Evolutionary conservation across 2,888 invertebrate species (phyloP), one percentile per base, ranked within the genome.

Genomic region (Andrena dorsata): DNA sequence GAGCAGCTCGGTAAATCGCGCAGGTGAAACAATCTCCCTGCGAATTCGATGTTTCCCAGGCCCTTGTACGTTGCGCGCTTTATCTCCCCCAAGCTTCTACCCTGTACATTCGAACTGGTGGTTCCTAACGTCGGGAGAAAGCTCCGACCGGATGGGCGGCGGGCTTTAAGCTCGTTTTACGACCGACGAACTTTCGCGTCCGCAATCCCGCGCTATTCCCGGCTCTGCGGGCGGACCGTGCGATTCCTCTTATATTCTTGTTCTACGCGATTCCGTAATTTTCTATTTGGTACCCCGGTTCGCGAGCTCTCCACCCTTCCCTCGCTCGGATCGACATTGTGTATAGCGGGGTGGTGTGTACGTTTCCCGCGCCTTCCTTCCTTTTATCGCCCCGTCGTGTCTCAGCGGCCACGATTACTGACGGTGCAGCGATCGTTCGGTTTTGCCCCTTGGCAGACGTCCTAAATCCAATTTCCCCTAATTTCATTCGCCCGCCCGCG

Each of bases 111-210:
- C 51, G 60, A 26, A 30, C 58, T 68, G 72, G 60, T 68, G 72
- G 60, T 76, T 80, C 49, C 72, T 63, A 66, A 51, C 53, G 41
- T 64, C 61, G 28, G n/a, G 56, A 66, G 41, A 60, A 51, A 66
- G 41, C 58, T 64, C 23, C 30, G 49, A 30, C 16, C n/a, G 51
- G 51, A 20, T 26, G 61, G 28, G 16, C 10, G 68, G 28, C 13
- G 60, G 30, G 63, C 68, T 73, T 65, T 79, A 74, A 81, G 64
- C 69, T 81, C 64, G 73, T 63, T 81, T 73, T 79, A 79, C 69
- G 79, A 70, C 49, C 75, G 32, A 70, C 60, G 60, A 81, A 68
- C 76, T 72, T 77, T 61, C 71, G 32, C 80, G 61, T 58, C 63
- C 68, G 66, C 68, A 53, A 60, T 78, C 76, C 63, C 53, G 30